Evolutionary conservation across 2,888 invertebrate genomes (phyloP), one percentile per base, ranked within the genome.

Genomic region (Urechis unicinctus): DNA sequence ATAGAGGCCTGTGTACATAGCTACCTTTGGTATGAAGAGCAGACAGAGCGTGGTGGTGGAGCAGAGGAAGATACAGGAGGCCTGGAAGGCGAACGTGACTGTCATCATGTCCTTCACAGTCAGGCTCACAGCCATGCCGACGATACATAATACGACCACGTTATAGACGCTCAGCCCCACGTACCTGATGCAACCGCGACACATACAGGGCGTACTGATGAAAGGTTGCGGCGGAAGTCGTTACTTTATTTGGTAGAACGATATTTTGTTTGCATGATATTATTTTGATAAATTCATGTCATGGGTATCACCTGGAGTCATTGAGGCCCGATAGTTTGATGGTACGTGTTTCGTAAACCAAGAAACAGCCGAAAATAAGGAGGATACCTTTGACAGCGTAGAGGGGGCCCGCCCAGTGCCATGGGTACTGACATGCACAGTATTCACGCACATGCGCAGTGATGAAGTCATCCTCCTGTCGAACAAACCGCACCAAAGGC

Each of bases 1-100:
- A n/a, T n/a, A n/a, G n/a, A n/a, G n/a, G n/a, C n/a, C n/a, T n/a
- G 52, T 75, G 68, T 66, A 86, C 84, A 41, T 82, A 76, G 66
- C 84, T 86, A 67, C 69, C 65, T 68, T 69, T 22, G 69, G 69
- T 21, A 68, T 57, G 46, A 69, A 69, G n/a, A 69, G 52, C 4
- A 69, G 58, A 44, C 64, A 64, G 6, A 65, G 58, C 4, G 66
- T 63, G 6, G 64, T 53, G 4, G 65, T 61, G 13, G 68, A 66
- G 31, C 66, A 66, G 47, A 68, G 60, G 21, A 68, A 56, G 6
- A 65, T 56, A n/a, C 50, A 36, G 41, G 22, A 31, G 4, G 50
- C 42, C 42, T 54, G 50, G 22, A 67, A 60, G 24, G 56, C 44
- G 2, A 61, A 65, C 6, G 57, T 52, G 28, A 69, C 55, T 13